Conservation (phyloP, 2,797 vertebrate species). For the Dermochelys coriacea region DNA sequence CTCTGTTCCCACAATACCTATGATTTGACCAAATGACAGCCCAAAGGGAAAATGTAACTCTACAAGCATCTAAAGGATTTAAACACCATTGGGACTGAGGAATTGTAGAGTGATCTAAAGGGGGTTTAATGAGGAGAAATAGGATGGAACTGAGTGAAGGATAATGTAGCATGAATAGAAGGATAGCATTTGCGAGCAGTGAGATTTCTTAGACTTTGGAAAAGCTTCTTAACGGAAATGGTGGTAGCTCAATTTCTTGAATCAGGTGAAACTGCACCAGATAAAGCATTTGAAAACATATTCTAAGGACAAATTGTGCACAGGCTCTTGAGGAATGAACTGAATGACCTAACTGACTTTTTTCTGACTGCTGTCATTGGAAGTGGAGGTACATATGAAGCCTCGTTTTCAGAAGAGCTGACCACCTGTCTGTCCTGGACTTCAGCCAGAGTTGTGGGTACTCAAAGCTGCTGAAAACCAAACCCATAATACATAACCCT, state of each 20-base stretch:
- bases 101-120: background rate
- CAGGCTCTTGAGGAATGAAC: background rate
- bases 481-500: background rate
- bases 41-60: background rate
- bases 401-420: background rate
- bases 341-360: background rate
- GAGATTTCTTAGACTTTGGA: background rate
- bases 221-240: background rate
- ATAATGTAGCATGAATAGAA: too few species aligned
- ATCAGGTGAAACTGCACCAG: accelerated
- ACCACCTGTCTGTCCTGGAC: background rate
- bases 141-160: background rate
- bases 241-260: background rate
- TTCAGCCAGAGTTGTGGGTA: background rate
- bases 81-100: background rate
- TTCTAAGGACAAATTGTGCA: background rate
- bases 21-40: background rate
- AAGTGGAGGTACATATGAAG: background rate
- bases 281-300: accelerated
- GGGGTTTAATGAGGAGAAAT: background rate
- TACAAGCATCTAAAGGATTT: background rate
- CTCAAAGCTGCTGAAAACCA: background rate
- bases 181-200: background rate
- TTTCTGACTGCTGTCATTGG: background rate
- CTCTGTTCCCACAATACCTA: background rate